Evolutionary conservation across 2,888 invertebrate genomes (phyloP).

Genomic region (Nomada ferruginata): DNA sequence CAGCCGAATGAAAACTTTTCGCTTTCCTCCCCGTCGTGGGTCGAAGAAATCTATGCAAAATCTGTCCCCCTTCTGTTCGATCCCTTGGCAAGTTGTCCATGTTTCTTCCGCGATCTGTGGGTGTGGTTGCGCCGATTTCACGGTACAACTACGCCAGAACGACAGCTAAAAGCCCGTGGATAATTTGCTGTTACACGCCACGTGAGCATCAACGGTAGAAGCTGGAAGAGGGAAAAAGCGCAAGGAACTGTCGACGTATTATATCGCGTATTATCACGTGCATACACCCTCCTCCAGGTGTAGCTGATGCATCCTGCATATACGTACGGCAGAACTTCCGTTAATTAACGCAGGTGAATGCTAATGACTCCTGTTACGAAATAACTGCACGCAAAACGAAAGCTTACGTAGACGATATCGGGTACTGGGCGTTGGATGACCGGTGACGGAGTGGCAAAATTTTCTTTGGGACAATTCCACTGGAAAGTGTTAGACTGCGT

Average conservation of each 20-base stretch:
- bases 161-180: constrained; percentile 80
- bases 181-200: constrained; percentile 75
- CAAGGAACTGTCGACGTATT: constrained; percentile 54
- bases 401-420: constrained; percentile 65
- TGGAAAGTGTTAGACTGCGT: not conserved
- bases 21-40: too few relatives aligned
- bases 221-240: constrained; percentile 69
- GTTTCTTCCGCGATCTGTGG: constrained; percentile 63
- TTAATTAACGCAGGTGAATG: constrained; percentile 72
- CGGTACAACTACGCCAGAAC: constrained; percentile 78
- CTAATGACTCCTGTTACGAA: constrained; percentile 74
- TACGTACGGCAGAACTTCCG: constrained; percentile 69
- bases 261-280: constrained; percentile 70
- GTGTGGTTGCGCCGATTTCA: constrained; percentile 81
- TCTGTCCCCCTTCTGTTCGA: constrained; percentile 26
- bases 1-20: not conserved
- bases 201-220: constrained; percentile 65
- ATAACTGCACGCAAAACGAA: constrained; percentile 68
- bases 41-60: constrained; percentile 24
- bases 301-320: constrained; percentile 58
- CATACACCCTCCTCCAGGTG: constrained; percentile 17
- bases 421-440: not conserved
- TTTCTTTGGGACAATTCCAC: not conserved
- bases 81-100: constrained; percentile 37
- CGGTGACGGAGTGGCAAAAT: not conserved